Evolutionary conservation across 2,113 vertebrate genomes (phyloP), one percentile per base, ranked within the genome.

Genomic region (Apteryx mantelli): DNA sequence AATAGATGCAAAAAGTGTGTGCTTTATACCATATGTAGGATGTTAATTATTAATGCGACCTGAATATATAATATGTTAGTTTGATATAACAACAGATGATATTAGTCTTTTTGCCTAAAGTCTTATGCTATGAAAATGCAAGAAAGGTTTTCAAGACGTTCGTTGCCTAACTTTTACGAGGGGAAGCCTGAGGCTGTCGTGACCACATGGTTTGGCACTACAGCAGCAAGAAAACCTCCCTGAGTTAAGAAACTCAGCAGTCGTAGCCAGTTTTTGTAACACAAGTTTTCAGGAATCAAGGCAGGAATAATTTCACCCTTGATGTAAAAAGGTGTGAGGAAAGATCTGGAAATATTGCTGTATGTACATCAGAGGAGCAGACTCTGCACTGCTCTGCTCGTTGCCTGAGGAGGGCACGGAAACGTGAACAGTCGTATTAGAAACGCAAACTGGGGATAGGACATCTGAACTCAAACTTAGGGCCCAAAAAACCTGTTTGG

Each of bases 21-120:
- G 82, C 82, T 95, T 95, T 95, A 81, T 91, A 77, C 38, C 66
- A 81, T 89, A 56, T 89, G 60, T 68, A 60, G 50, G 38, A 69
- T 64, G 94, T 89, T 81, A 94, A 95, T 94, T 95, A 91, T 96
- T 97, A 95, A 96, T 76, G 34, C 77, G 70, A 71, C 93, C 81
- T 92, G 92, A 96, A 96, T 93, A 95, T 88, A 26, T 83, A 50
- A 86, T 82, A 89, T 50, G 93, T 84, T 97, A 91, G 84, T 86
- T 89, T 81, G 78, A 26, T 95, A 76, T 66, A 92, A 79, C 3
- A 46, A 94, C 82, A 86, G 81, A 86, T 88, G 32, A 80, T 77
- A 85, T 91, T 94, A 76, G 94, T 61, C 79, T 92, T 92, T 86
- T 94, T 95, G 88, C 93, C 87, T 91, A 28, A 77, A 92, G 38